phyloP scores from a whole-genome alignment of 1,140 invertebrate genomes.

The Diachasma alloeum region DNA sequence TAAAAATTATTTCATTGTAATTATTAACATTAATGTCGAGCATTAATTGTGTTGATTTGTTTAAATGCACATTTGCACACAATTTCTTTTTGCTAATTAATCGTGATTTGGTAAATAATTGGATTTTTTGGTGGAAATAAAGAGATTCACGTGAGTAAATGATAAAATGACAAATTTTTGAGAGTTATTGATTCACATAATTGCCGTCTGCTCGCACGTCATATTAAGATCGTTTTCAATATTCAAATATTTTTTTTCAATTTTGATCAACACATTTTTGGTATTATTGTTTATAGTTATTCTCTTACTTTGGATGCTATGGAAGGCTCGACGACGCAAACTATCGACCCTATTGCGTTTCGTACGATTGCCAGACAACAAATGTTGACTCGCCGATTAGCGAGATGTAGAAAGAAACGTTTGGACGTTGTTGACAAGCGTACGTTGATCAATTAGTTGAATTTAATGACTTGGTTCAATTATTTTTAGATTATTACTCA shows the following conservation, averaged over 20 bases:
- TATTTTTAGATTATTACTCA: not conserved
- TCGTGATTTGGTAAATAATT: not conserved
- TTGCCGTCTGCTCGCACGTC: slow-evolving; percentile 10
- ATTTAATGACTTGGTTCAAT: slow-evolving; percentile 5
- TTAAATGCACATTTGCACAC: not conserved
- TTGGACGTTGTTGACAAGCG: slow-evolving; percentile 21
- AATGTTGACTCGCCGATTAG: slow-evolving; percentile 23
- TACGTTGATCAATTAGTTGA: slow-evolving; percentile 19
- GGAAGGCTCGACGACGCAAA: slow-evolving; percentile 24
- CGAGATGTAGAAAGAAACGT: slow-evolving; percentile 25
- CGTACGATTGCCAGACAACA: slow-evolving; percentile 21
- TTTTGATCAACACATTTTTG: not conserved
- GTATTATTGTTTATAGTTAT: slow-evolving; percentile 24
- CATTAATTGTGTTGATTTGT: not conserved
- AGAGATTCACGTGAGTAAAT: not conserved
- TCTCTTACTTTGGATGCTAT: slow-evolving; percentile 27
- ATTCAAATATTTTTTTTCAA: not conserved
- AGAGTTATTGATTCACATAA: not conserved
- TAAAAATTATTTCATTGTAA: not conserved
- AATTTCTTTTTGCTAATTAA: not conserved
- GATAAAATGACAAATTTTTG: not conserved
- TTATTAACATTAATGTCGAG: not conserved
- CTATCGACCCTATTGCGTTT: slow-evolving; percentile 28
- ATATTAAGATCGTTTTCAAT: not conserved
- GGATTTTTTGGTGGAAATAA: not conserved